These are phyloP conservation scores for Lophochroa leadbeateri DNA, from an alignment of 2,113 vertebrate genomes.

Conservation along the genomic window DNA sequence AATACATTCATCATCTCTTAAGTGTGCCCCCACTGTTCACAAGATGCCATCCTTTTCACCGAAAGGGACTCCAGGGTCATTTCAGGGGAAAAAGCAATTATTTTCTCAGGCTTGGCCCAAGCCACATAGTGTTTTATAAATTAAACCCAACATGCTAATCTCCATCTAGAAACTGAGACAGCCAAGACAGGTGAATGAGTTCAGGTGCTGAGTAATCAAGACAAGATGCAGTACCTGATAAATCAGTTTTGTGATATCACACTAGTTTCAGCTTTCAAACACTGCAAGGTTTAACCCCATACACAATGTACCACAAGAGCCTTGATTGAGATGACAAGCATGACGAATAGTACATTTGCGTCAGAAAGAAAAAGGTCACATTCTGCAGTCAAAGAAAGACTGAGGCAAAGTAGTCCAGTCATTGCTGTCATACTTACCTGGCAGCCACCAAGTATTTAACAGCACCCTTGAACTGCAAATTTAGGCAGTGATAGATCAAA, in stretches of 20 bases:
- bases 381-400: neutral
- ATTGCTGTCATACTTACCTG: neutral
- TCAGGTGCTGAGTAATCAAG: slow-evolving; percentile 40
- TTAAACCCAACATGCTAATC: slow-evolving; percentile 25
- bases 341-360: neutral
- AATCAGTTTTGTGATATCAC: neutral
- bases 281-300: neutral
- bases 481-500: slow-evolving; percentile 10
- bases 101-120: neutral
- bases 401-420: neutral
- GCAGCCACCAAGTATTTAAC: neutral
- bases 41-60: neutral
- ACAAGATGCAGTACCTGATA: neutral
- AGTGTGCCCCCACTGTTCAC: neutral
- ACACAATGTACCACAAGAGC: neutral
- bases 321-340: neutral
- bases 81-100: neutral
- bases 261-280: slow-evolving; percentile 20
- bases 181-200: slow-evolving; percentile 5
- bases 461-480: slow-evolving; percentile 10
- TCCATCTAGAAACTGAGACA: neutral
- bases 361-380: slow-evolving; percentile 46
- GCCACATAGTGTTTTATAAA: neutral
- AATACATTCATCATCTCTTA: neutral
- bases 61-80: neutral